These are phyloP conservation scores for Agelastica alni DNA, from an alignment of 2,888 invertebrate species.

Conservation along the genomic window DNA sequence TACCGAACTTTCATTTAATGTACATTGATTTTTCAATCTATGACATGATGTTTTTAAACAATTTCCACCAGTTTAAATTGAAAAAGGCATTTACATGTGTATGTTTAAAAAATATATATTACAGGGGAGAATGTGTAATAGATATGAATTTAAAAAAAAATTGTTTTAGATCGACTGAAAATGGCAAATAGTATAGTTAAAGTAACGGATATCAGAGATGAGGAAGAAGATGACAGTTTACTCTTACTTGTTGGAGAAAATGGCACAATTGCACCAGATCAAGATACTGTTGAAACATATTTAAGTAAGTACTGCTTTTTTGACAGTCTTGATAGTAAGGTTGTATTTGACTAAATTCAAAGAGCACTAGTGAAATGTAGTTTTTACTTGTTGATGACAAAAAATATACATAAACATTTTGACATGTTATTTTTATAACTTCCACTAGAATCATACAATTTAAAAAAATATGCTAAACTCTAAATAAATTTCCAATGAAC, in stretches of 20 bases:
- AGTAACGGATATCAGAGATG: constrained; percentile 55
- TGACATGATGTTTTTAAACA: background rate
- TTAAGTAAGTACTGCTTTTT: constrained; percentile 68
- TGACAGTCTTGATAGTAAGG: background rate
- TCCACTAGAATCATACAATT: too few relatives aligned
- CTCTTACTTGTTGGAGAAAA: constrained; percentile 86
- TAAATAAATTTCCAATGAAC: too few relatives aligned
- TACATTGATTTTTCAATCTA: background rate
- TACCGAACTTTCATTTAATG: constrained; percentile 3
- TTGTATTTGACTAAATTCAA: too few relatives aligned
- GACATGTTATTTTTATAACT: too few relatives aligned
- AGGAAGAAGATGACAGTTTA: constrained; percentile 67
- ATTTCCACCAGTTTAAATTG: background rate
- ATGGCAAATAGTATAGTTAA: constrained; percentile 57
- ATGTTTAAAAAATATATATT: constrained; percentile 14
- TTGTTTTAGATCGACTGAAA: constrained; percentile 17
- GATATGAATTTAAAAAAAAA: constrained; percentile 6
- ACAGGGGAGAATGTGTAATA: constrained; percentile 3
- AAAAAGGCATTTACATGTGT: background rate
- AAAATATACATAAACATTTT: too few relatives aligned
- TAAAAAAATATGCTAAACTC: too few relatives aligned
- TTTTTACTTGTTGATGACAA: too few relatives aligned
- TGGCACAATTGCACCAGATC: constrained; percentile 81
- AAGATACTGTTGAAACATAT: constrained; percentile 76
- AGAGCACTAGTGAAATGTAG: too few relatives aligned